Base-by-base conservation (phyloP, 37 sponge, comb jelly and placozoan species). In the Oscarella lobularis region DNA sequence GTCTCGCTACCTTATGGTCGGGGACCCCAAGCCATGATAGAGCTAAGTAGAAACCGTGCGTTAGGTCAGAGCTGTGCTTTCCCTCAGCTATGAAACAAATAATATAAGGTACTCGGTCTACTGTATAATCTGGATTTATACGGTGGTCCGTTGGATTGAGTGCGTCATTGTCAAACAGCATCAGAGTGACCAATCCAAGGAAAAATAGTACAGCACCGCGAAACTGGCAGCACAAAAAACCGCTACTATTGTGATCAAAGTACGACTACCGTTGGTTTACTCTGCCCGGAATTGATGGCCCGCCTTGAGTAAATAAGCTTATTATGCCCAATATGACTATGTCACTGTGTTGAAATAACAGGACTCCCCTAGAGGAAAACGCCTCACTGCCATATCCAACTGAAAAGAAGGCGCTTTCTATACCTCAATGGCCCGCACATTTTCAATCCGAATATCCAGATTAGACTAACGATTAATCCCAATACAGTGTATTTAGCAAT, bases 151-250 rank as follows among this genome's bases (percentile, higher is more conserved):
- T 39, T 0, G 37, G 27, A 9, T 68, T 35, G 4, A 72, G 35
- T 5, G 88, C 41, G 81, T 95, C 95, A 68, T 95, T 95, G 40
- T 95, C 95, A 83, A 95, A 95, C n/a, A 95, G 40, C 29, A 95
- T 76, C 65, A 95, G 80, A 38, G 81, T 69, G 2, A 80, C 2
- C 29, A 86, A 60, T 14, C 87, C 93, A 40, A 81, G 65, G 31
- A 92, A 3, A 31, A 88, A 84, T 2, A 88, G 77, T n/a, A 86
- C 37, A 14, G 82, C 87, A 27, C 93, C 93, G 67, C 85, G 66
- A 4, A 81, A 75, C 95, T 87, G 39, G 31, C 39, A 9, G 67
- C 2, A 74, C 35, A 81, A 48, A 37, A 80, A 2, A 41, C 35
- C n/a, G n/a, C n/a, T n/a, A n/a, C n/a, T n/a, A n/a, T n/a, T n/a